A percentile compares a stretch with the other conserved stretches of the same genome.
Conservation (phyloP, 2,888 invertebrate genomes). For the Macrophya alboannulata region DNA sequence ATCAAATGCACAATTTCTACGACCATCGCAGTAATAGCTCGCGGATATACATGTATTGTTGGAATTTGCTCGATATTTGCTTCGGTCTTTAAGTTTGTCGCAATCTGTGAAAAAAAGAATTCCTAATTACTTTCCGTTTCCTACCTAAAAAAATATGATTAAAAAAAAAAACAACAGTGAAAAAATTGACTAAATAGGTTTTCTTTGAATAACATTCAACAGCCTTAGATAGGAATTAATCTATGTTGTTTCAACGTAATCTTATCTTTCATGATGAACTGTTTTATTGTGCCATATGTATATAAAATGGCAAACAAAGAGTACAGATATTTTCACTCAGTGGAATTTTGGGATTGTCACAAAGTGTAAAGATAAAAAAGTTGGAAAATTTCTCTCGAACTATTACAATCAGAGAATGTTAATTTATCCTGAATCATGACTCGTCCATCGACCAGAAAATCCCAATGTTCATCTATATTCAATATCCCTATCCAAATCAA, state of each 20-base stretch:
- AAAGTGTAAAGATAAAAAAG: background rate
- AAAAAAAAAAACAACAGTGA: background rate
- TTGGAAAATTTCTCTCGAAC: background rate
- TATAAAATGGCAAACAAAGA: slow-evolving; percentile 15
- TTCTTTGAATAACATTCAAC: slow-evolving; percentile 3
- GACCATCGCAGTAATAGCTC: slow-evolving; percentile 79
- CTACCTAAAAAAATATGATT: background rate
- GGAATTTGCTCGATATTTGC: slow-evolving; percentile 66
- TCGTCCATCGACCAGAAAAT: background rate
- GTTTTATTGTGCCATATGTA: background rate
- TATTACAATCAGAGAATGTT: background rate
- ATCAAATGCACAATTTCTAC: slow-evolving; percentile 80
- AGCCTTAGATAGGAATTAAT: background rate
- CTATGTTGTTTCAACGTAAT: slow-evolving; percentile 36
- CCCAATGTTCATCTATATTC: background rate
- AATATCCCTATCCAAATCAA: background rate
- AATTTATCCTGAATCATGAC: background rate
- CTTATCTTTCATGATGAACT: slow-evolving; percentile 23
- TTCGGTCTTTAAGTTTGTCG: slow-evolving; percentile 61
- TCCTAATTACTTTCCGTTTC: background rate
- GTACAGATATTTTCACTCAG: background rate
- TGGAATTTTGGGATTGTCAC: background rate
- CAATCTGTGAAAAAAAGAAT: slow-evolving; percentile 68
- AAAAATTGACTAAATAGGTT: background rate
- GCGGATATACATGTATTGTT: slow-evolving; percentile 78